Base-by-base conservation (phyloP, 2,888 invertebrate genomes). In the Drosophila mercatorum region DNA sequence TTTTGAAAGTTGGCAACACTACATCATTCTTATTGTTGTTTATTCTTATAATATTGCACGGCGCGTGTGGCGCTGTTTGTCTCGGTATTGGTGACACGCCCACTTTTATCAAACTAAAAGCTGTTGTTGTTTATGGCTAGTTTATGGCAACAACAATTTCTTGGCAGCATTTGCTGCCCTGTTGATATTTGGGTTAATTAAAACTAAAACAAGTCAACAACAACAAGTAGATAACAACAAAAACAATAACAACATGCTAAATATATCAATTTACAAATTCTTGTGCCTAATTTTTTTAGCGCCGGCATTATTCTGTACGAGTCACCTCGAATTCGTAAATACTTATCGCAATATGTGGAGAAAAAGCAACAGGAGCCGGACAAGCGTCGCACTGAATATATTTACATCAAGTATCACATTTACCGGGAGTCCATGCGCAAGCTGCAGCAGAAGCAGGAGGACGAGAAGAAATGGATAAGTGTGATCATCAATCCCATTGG, bases 351-450 rank as follows among this genome's bases (percentile, higher is more conserved):
- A 43, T 82, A 92, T 66, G 89, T 94, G 57, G 89, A 93, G 87
- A 68, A 75, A 52, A 83, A 88, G 47, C 52, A 74, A 14, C 72
- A 74, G 40, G 80, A 83, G 47, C 82, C 80, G 38, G 88, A 91
- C 38, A 91, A 89, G 51, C 83, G 93, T 88, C 84, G 93, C 91
- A 93, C 94, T 1, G 94, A 94, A 75, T 94, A 94, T 80, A 94
- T 94, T 81, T 94, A 94, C 78, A 93, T 94, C 10, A 94, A 94
- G 79, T 94, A 94, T 84, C 94, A 93, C 60, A 92, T 93, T 36
- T 93, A 93, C 57, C 91, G 92, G 5, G 93, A 93, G 70, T 93
- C 93, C 6, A 91, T 93, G 92, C 89, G 90, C 7, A 92, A 91
- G 75, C 68, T 92, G 40, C 90, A 91, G 64, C 88, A 89, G 60